A percentile compares a stretch with the other conserved stretches of the same genome.
phyloP scores from a whole-genome alignment of 2,113 vertebrate species.

The Platanista minor region DNA sequence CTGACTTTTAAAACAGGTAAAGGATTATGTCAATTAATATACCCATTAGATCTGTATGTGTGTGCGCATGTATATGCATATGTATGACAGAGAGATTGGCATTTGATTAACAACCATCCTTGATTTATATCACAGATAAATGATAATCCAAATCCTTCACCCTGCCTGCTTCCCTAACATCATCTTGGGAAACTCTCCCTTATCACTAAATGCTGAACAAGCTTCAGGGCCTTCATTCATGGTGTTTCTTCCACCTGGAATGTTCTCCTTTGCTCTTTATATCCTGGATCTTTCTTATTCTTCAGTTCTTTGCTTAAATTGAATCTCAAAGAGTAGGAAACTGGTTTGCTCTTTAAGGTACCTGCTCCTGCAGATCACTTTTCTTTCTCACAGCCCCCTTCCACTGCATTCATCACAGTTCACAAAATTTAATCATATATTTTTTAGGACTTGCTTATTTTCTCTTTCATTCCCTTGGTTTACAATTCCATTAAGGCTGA shows the following conservation, averaged over 20 bases:
- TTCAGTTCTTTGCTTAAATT: background rate
- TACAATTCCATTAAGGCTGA: background rate
- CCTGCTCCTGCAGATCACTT: background rate
- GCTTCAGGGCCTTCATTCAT: background rate
- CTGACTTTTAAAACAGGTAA: background rate
- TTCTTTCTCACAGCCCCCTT: background rate
- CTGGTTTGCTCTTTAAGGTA: background rate
- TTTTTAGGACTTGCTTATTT: background rate
- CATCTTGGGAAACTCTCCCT: background rate
- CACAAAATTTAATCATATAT: background rate
- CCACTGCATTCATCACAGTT: background rate
- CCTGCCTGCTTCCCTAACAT: background rate
- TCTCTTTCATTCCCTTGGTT: background rate
- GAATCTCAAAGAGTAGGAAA: background rate
- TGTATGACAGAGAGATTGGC: background rate
- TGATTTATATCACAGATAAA: background rate
- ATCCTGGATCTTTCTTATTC: background rate
- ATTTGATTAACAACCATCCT: background rate
- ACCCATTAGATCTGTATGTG: background rate
- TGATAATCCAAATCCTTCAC: background rate
- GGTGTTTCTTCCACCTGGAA: background rate
- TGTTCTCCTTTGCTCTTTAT: background rate
- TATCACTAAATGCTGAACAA: background rate
- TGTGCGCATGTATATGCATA: background rate
- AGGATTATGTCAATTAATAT: background rate